A percentile compares a stretch with the other conserved stretches of the same genome.
phyloP scores from a whole-genome alignment of 2,113 vertebrate genomes.

The Nothoprocta pentlandii region DNA sequence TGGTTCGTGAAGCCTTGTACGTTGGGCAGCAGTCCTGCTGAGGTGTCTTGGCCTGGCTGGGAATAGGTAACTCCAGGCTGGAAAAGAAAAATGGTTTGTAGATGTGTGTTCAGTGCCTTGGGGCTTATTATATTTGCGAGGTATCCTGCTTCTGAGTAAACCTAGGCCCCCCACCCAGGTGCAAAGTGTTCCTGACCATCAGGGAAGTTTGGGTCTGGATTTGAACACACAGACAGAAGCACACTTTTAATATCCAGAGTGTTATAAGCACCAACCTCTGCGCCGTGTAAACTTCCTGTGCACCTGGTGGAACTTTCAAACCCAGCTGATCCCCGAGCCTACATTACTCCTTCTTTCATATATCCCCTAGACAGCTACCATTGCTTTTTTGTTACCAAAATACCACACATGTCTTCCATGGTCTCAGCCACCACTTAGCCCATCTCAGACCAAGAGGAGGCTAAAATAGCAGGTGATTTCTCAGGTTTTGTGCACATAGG shows the following conservation, averaged over 20 bases:
- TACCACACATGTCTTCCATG: neutral
- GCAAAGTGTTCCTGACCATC: neutral
- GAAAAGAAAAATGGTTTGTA: conserved; percentile 41
- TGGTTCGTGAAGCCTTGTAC: conserved; percentile 35
- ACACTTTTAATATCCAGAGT: neutral
- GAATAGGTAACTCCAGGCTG: conserved; percentile 44
- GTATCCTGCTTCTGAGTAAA: neutral
- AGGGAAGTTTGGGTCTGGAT: neutral
- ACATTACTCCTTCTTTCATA: neutral
- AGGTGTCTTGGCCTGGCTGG: neutral
- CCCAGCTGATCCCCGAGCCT: neutral
- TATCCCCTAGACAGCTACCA: neutral
- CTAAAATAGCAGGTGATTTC: neutral
- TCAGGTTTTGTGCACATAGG: neutral
- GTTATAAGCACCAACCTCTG: neutral
- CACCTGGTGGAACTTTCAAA: neutral
- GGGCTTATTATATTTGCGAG: neutral
- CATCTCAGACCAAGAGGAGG: neutral
- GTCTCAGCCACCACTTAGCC: neutral
- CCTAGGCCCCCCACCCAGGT: neutral
- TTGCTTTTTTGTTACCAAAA: neutral
- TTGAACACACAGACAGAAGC: neutral
- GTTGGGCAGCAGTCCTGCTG: conserved; percentile 6
- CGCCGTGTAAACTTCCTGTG: neutral
- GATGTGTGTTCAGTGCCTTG: neutral